Base-by-base conservation (phyloP, 2,797 vertebrate species). In the Chromobotia macracanthus region DNA sequence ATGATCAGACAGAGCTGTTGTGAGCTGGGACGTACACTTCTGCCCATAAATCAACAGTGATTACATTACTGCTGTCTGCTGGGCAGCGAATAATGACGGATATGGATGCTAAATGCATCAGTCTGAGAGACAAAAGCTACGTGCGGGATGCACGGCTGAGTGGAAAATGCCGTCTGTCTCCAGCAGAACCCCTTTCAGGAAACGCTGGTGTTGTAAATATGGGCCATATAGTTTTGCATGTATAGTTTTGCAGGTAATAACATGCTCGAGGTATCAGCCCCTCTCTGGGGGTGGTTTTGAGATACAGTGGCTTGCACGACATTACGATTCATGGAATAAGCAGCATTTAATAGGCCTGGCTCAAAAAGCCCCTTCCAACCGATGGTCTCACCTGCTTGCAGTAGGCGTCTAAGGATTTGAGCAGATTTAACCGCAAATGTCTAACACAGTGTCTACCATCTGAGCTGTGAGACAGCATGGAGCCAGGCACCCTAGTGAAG, bases 401-500 rank as follows among this genome's bases (percentile, higher is more conserved):
- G 75, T 68, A 76, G 55, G 78, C 79, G 53, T 83, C 72, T 71
- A 71, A 60, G 60, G 70, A 81, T 70, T 84, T 82, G 23, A 72
- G 44, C 81, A 64, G 83, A 83, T 75, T 83, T 75, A 80, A 85
- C 82, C 80, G 66, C 83, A 72, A 71, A 79, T 56, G 75, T 75
- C 79, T 78, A 80, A 79, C 60, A 46, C 73, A 61, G 74, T 67
- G 75, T 75, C 82, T 86, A 77, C 75, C 67, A 78, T 71, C 79
- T 67, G 73, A 80, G 63, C 72, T 56, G 72, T 53, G 82, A 80
- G 82, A 82, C 82, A 84, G 82, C 72, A 72, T 63, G 82, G 80
- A 82, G 84, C 80, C 80, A 79, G 69, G 50, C 63, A 72, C 79
- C 72, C 79, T 75, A 86, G 85, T 84, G 85, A 84, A 77, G 88